Percentiles rank a stretch among this genome's conserved stretches.
Evolutionary conservation across 2,113 vertebrate genomes (phyloP).

Genomic region (Seriola aureovittata): DNA sequence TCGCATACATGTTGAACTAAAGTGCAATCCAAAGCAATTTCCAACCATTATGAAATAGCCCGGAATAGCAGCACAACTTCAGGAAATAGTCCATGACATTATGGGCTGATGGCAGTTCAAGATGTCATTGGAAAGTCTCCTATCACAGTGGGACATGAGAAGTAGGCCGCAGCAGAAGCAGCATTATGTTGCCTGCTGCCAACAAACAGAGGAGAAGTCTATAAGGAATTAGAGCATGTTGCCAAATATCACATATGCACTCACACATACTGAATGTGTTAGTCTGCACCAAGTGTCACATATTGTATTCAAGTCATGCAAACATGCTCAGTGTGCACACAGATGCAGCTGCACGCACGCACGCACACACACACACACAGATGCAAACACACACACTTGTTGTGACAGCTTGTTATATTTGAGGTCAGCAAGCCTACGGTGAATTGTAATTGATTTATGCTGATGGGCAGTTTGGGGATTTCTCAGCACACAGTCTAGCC

Average conservation of each 20-base stretch:
- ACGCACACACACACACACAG: background rate
- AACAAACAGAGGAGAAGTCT: constrained; percentile 52
- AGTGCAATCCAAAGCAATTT: constrained; percentile 40
- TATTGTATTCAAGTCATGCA: constrained; percentile 60
- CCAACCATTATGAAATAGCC: constrained; percentile 33
- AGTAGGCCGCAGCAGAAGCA: constrained; percentile 48
- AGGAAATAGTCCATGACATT: constrained; percentile 51
- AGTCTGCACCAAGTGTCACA: constrained; percentile 47
- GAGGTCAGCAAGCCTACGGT: constrained; percentile 60
- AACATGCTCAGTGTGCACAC: constrained; percentile 1
- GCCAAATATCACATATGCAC: constrained; percentile 57
- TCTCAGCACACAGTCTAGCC: constrained; percentile 29
- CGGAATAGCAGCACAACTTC: constrained; percentile 29
- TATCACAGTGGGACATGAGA: constrained; percentile 59
- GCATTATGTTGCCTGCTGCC: constrained; percentile 40
- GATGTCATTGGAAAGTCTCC: constrained; percentile 57
- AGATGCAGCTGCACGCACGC: background rate
- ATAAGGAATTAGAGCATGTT: constrained; percentile 52
- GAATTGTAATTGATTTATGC: constrained; percentile 78
- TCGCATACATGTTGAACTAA: constrained; percentile 7
- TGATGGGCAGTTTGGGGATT: constrained; percentile 66
- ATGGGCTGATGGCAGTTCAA: constrained; percentile 49
- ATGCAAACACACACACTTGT: constrained; percentile 28
- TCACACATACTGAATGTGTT: constrained; percentile 24
- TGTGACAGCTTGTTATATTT: constrained; percentile 74